Evolutionary conservation across 2,888 invertebrate genomes (phyloP), one percentile per base, ranked within the genome.

Genomic region (Punctoribates punctum): DNA sequence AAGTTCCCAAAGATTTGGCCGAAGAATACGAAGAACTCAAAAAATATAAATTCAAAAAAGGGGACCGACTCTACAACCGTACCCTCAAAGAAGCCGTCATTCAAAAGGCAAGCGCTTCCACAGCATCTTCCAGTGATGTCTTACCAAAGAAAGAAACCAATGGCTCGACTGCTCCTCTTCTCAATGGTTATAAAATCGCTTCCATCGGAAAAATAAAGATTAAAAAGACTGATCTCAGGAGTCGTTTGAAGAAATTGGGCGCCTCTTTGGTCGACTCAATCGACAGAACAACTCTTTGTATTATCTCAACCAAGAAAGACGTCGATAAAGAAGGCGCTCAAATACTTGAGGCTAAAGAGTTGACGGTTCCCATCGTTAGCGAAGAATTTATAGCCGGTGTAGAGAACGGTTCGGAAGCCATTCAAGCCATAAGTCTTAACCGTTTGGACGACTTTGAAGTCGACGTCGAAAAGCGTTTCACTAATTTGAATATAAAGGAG

Each of bases 291-390:
- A 84, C 89, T 0, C 90, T 90, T 48, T 94, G 92, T 8, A 88
- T 93, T 5, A 89, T 96, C 78, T 89, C 93, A 1, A 89, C 88
- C 1, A 81, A 83, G 84, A 85, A 85, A 13, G 90, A 91, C 78
- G 85, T 94, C 0, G 88, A 90, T 27, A 90, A 88, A 81, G 89
- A 88, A 86, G 73, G 46, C 48, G 60, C 27, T 20, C 88, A 88
- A 78, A 90, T 95, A 84, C 82, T 85, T 27, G 88, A 89, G 77
- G 91, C 90, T 0, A 85, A 89, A 82, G 85, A 86, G 0, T 83
- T 86, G 8, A 89, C 91, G 78, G 88, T 96, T 80, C 93, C 93
- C 84, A 90, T 96, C 2, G 89, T 96, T 1, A 88, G 91, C 11
- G 88, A 89, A 81, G 88, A 89, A 62, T 93, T 91, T 82, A 82